Base-by-base conservation (phyloP, 2,888 invertebrate species). In the Phytoseiulus persimilis region DNA sequence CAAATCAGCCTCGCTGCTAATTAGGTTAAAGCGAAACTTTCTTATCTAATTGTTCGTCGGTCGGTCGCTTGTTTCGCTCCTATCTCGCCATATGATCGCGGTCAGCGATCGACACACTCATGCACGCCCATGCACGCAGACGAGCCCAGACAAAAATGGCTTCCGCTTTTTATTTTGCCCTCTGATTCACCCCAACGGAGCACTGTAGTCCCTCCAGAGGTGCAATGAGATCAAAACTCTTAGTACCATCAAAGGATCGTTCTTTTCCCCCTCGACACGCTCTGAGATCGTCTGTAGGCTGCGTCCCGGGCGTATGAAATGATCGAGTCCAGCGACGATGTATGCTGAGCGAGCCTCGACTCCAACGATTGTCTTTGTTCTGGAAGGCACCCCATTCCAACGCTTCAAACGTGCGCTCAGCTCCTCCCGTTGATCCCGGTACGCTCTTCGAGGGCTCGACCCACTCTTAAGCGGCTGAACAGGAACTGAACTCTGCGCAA, bases 21-120 rank as follows among this genome's bases (percentile, higher is more conserved):
- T 87, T 87, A 87, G 87, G 45, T 87, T 39, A 45, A 39, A 33
- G 45, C 87, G 33, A 87, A 87, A 87, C 87, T 87, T 87, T 28
- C 87, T 87, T 87, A 87, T 87, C 87, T 87, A 65, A 23, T 65
- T 28, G 28, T 65, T 65, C 65, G 65, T 65, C 65, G 65, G 65
- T 65, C 5, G 65, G 65, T 65, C 2, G 65, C 1, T 65, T 65
- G 65, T 28, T 65, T 65, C 23, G 65, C 18, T 65, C 65, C 5
- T 65, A 65, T 65, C 65, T 65, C 65, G 65, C 65, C 28, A 65
- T 65, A 65, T 23, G 65, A 65, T 65, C 65, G 65, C 65, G 65
- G 65, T 65, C 65, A 65, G 65, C 65, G 5, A 65, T 65, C 65
- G 65, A 65, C 65, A 28, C 65, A 39, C 39, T 39, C 39, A 39